A percentile compares a stretch with the other conserved stretches of the same genome.
Conservation (phyloP, 1,140 invertebrate genomes). For the Phthorimaea operculella region DNA sequence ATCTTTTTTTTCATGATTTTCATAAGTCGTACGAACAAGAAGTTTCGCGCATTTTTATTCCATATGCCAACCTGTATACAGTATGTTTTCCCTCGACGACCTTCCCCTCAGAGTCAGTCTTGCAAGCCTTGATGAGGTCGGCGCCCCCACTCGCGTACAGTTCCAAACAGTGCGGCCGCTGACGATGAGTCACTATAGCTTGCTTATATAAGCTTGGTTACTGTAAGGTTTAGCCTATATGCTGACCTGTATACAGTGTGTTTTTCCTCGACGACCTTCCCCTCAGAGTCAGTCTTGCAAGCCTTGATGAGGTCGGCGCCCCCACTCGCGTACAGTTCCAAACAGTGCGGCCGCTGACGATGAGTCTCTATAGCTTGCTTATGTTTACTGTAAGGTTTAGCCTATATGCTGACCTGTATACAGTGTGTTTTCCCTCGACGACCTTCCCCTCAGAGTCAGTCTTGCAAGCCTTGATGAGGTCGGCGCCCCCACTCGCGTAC, state of each 20-base stretch:
- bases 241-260: constrained; percentile 84
- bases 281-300: constrained; percentile 98
- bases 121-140: constrained; percentile 96
- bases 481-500: constrained; percentile 87
- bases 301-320: constrained; percentile 96
- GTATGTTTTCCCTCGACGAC: constrained; percentile 91
- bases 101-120: constrained; percentile 98
- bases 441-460: constrained; percentile 98
- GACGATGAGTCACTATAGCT: constrained; percentile 86
- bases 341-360: constrained; percentile 92
- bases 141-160: constrained; percentile 89
- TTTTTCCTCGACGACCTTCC: constrained; percentile 90
- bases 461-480: constrained; percentile 97
- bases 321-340: constrained; percentile 92
- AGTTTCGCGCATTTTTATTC: too few species aligned
- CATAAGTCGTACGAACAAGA: too few species aligned
- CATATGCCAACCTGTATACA: constrained; percentile 77
- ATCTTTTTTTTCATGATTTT: too few species aligned
- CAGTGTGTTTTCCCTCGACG: constrained; percentile 86
- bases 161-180: constrained; percentile 96
- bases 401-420: too few species aligned
- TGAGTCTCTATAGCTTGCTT: too few species aligned
- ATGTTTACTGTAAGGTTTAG: too few species aligned
- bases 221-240: too few species aligned
- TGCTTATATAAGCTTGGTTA: too few species aligned